phyloP scores from a whole-genome alignment of 2,113 vertebrate genomes.

The Todiramphus saurophagus region DNA sequence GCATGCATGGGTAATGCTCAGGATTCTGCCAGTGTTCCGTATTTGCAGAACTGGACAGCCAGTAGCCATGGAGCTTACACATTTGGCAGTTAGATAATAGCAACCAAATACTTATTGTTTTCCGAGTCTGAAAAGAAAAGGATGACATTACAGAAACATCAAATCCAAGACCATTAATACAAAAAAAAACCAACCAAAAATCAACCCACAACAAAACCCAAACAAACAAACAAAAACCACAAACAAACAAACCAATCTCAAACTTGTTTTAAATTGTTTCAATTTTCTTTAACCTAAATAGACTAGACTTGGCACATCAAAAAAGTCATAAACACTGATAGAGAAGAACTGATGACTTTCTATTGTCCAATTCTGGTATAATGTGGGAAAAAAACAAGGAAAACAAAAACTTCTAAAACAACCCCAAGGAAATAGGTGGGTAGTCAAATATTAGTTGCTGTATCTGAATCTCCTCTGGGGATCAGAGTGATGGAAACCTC shows the following conservation, averaged over 20 bases:
- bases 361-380: background rate
- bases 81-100: conserved; percentile 53
- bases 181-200: background rate
- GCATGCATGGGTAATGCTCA: conserved; percentile 49
- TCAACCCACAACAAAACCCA: too few species aligned
- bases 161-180: background rate
- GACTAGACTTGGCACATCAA: background rate
- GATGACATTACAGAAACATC: background rate
- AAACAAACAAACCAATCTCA: background rate
- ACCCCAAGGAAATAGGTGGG: background rate
- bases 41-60: conserved; percentile 35
- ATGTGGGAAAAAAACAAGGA: background rate
- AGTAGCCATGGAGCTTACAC: conserved; percentile 17
- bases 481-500: background rate
- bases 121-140: background rate
- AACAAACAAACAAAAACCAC: too few species aligned
- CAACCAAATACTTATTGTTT: conserved; percentile 63
- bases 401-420: background rate
- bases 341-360: background rate
- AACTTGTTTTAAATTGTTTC: background rate
- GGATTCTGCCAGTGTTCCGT: conserved; percentile 63
- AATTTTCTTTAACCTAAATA: background rate
- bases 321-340: background rate
- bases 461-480: background rate
- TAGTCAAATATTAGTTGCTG: background rate